Evolutionary conservation across 64 coral and sea anemone genomes (phyloP), one percentile per base, ranked within the genome.

Genomic region (Actinia tenebrosa): DNA sequence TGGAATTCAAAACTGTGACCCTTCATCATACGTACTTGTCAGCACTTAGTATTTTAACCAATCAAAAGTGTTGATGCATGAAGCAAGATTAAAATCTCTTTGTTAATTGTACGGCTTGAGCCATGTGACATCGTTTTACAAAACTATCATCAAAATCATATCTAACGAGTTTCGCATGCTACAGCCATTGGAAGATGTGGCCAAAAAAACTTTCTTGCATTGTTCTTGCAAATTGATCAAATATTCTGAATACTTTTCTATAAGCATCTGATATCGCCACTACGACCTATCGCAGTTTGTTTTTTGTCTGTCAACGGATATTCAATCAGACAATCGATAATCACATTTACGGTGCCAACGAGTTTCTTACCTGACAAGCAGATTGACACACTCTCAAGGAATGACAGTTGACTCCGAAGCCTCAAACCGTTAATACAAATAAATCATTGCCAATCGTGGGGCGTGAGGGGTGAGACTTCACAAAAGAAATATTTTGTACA

Each of bases 1-100:
- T 85, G 83, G 83, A 85, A 85, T 85, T 85, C 26, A 64, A 64
- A 85, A 64, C 83, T 64, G 16, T 64, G 83, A 85, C 83, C 83
- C 26, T 50, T 37, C 55, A 27, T 60, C 18, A 4, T 23, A 82
- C 83, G 19, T 84, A 30, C 69, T 42, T 75, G 69, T 85, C 83
- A 85, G 26, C 83, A 64, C 56, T 85, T 64, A 26, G 19, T 5
- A 54, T 42, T 53, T 15, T 17, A 43, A 85, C 83, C 83, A 85
- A 85, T 85, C 83, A 60, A 18, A 85, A 59, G 54, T 58, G 54
- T 62, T 64, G 56, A 59, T 63, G 44, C 14, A 54, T 61, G 22
- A 42, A 3, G 18, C 83, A 60, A 85, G 83, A 85, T 85, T 59
- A 60, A 43, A 16, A 85, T 85, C 83, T 85, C 83, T 85, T 85